Evolutionary conservation across 2,888 invertebrate genomes (phyloP).

Genomic region (Enoplolaimus lenunculus): DNA sequence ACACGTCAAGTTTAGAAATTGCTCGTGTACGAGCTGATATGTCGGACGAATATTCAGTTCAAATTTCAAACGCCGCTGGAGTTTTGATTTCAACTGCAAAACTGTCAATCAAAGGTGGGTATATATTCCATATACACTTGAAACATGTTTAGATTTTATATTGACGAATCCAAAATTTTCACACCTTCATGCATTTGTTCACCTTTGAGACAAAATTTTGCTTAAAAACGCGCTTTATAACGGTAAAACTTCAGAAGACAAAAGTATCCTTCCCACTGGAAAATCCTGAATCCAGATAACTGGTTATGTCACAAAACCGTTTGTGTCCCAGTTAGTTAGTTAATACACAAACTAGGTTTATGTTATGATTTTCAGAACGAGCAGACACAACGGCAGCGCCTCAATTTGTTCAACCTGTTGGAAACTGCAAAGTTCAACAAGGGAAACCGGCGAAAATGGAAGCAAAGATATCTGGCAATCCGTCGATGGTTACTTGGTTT

Average conservation of each 20-base stretch:
- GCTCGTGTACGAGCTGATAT: neutral
- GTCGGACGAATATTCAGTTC: neutral
- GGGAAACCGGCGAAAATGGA: slow-evolving; percentile 75
- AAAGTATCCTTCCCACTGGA: too few relatives aligned
- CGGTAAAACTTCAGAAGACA: too few relatives aligned
- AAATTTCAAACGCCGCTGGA: neutral
- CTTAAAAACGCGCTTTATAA: too few relatives aligned
- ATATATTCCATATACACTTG: too few relatives aligned
- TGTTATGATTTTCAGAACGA: neutral
- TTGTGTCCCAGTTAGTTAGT: too few relatives aligned
- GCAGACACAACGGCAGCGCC: neutral
- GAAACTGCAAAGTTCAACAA: slow-evolving; percentile 52
- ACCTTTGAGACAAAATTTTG: too few relatives aligned
- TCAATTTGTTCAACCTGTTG: neutral
- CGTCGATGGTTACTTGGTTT: slow-evolving; percentile 20
- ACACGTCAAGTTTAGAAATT: neutral
- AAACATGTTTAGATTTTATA: too few relatives aligned
- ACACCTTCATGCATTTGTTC: too few relatives aligned
- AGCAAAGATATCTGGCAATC: slow-evolving; percentile 36
- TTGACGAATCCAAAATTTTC: too few relatives aligned
- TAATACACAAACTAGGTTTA: too few relatives aligned
- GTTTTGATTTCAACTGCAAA: neutral
- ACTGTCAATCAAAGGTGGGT: neutral
- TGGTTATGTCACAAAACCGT: too few relatives aligned
- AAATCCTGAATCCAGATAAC: too few relatives aligned